Percentiles rank a stretch among this genome's conserved stretches.
These are phyloP conservation scores for Rattus norvegicus DNA, from an alignment of 2,113 vertebrate species.

Conservation along the genomic window GRCr8 NC_086032.1:4341501-4342000, in stretches of 20 bases:
- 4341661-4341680: neutral
- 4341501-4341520: neutral
- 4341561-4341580: neutral
- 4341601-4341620: neutral
- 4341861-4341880: slow-evolving; percentile 50
- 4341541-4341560: neutral
- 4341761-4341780: slow-evolving; percentile 39
- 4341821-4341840: slow-evolving; percentile 4
- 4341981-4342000: neutral
- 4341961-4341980: neutral
- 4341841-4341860: slow-evolving; percentile 36
- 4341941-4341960: slow-evolving; percentile 8
- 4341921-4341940: neutral
- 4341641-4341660: neutral
- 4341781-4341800: neutral
- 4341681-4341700: slow-evolving; percentile 8
- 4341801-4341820: neutral
- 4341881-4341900: neutral
- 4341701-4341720: slow-evolving; percentile 36
- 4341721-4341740: neutral
- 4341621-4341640: neutral
- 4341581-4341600: neutral
- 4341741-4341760: neutral
- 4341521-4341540: neutral
- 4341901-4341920: neutral